These are phyloP conservation scores for Perodicticus potto DNA, from an alignment of 2,797 vertebrate genomes.

Conservation along the genomic window DNA sequence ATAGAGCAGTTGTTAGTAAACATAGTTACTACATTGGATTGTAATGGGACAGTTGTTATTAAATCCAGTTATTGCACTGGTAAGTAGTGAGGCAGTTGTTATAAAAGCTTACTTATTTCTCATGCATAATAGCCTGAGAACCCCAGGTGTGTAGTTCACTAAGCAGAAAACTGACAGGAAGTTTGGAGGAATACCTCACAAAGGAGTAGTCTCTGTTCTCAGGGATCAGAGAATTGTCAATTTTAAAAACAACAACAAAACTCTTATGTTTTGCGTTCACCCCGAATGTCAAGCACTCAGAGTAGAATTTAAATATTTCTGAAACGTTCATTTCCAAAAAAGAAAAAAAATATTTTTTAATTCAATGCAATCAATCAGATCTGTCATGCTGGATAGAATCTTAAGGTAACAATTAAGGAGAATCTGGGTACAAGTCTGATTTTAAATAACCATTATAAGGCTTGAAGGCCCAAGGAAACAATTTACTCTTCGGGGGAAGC, in stretches of 20 bases:
- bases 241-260: not conserved
- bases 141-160: not conserved
- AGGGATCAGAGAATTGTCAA: not conserved
- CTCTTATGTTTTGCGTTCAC: not conserved
- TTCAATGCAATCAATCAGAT: not conserved
- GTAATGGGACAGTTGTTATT: not conserved
- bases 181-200: not conserved
- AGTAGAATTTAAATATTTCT: constrained; percentile 57
- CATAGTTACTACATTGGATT: not conserved
- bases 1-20: not conserved
- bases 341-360: not conserved
- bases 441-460: not conserved
- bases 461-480: not conserved
- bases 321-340: constrained; percentile 33
- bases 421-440: not conserved
- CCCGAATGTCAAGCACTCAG: not conserved
- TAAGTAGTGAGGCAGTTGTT: not conserved
- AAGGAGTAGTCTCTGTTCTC: not conserved
- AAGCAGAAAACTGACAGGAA: not conserved
- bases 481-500: not conserved
- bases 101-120: not conserved
- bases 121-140: not conserved
- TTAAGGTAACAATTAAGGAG: constrained; percentile 5
- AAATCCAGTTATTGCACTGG: not conserved
- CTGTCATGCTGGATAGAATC: not conserved